A percentile compares a stretch with the other conserved stretches of the same genome.
Conservation (phyloP, 1,140 invertebrate species). For the Tachypleus tridentatus region DNA sequence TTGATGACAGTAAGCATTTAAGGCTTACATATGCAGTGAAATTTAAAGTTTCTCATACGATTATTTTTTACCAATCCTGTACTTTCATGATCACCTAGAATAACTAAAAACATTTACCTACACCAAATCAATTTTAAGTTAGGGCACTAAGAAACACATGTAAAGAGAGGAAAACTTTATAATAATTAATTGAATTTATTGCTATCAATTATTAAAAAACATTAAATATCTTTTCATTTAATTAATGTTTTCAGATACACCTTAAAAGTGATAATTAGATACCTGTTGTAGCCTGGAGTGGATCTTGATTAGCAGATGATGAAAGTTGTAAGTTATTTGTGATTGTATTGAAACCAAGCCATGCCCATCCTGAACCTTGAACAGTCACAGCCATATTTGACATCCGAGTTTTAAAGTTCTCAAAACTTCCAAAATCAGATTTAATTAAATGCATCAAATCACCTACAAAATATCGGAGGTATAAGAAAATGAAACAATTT, state of each 20-base stretch:
- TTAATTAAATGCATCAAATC: constrained; percentile 52
- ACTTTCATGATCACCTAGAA: too few species aligned
- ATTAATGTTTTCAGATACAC: background rate
- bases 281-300: constrained; percentile 84
- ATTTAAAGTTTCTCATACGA: too few species aligned
- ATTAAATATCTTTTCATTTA: background rate
- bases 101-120: too few species aligned
- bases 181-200: too few species aligned
- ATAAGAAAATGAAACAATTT: too few species aligned
- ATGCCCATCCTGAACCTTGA: constrained; percentile 99
- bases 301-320: constrained; percentile 95
- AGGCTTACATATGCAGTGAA: too few species aligned
- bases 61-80: too few species aligned
- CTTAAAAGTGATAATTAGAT: constrained; percentile 7
- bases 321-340: constrained; percentile 65
- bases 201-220: background rate
- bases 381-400: constrained; percentile 66
- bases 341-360: constrained; percentile 83
- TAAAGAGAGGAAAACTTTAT: too few species aligned
- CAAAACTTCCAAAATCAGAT: constrained; percentile 71
- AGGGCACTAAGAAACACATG: too few species aligned
- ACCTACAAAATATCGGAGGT: constrained; percentile 30
- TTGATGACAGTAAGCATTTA: too few species aligned
- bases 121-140: too few species aligned
- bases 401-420: constrained; percentile 76